Base-by-base conservation (phyloP, 2,888 invertebrate species). In the Theretra japonica region DNA sequence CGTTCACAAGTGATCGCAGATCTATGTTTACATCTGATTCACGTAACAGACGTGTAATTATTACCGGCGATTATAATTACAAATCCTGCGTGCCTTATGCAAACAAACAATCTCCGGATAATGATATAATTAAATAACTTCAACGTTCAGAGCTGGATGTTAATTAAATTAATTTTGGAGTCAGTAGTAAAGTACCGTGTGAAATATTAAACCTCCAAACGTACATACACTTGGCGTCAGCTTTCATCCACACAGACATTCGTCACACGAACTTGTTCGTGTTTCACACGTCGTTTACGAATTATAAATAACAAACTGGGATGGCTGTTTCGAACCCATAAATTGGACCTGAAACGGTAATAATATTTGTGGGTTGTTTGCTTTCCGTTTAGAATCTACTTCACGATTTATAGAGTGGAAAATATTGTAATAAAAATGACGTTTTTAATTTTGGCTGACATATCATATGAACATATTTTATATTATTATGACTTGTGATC, bases 251-350 rank as follows among this genome's bases (percentile, higher is more conserved):
- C 50, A 48, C 25, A 58, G 17, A 15, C 50, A 70, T 70, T 70
- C 70, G 70, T 58, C 70, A 70, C 70, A 70, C 70, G 41, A 33
- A 23, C 33, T 58, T 58, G 58, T 41, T 58, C 58, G 41, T 58
- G 23, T 79, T 78, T 75, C 76, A 79, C 80, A 79, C 80, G 77
- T 80, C 80, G 81, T 83, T 82, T 78, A 76, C 76, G 75, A 77
- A 65, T 70, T 58, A 57, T 57, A 41, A 58, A 70, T 70, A 58
- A 70, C 58, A 70, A 70, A 58, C 25, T n/a, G 28, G n/a, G 56
- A 30, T 15, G 28, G 15, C 8, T 58, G 70, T 70, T 57, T 41
- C 21, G 11, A 48, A 65, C 15, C 21, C 23, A 48, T 65, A 65
- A 23, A 65, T 65, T 21, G n/a, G 28, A 56, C 28, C 19, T 4